Conservation (phyloP, 1,140 invertebrate species). For the Schlechtendalia chinensis region DNA sequence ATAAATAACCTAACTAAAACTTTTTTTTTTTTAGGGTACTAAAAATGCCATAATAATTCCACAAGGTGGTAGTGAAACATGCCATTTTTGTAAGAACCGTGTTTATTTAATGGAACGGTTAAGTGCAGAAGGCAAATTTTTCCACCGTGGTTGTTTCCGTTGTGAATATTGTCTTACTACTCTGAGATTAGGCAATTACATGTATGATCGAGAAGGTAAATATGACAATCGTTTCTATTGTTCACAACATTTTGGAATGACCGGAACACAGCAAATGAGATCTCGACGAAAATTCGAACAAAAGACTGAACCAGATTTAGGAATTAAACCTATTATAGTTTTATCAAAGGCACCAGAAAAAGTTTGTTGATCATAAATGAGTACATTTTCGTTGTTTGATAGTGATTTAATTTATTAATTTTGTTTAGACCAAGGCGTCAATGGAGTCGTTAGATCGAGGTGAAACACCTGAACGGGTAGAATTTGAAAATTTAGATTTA, state of each 20-base stretch:
- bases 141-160: slow-evolving; percentile 81
- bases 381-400: not conserved
- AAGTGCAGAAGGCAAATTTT: slow-evolving; percentile 80
- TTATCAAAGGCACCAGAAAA: slow-evolving; percentile 56
- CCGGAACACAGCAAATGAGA: slow-evolving; percentile 59
- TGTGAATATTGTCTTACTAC: slow-evolving; percentile 72
- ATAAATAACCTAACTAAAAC: too few relatives aligned
- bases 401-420: not conserved
- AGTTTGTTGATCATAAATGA: slow-evolving; percentile 26
- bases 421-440: slow-evolving; percentile 33
- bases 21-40: slow-evolving; percentile 59
- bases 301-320: slow-evolving; percentile 46
- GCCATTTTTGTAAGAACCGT: slow-evolving; percentile 82
- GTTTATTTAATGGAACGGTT: slow-evolving; percentile 87
- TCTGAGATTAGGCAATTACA: slow-evolving; percentile 70
- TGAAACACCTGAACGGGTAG: slow-evolving; percentile 79
- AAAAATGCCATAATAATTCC: slow-evolving; percentile 63
- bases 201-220: slow-evolving; percentile 72
- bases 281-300: slow-evolving; percentile 35
- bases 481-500: slow-evolving; percentile 64
- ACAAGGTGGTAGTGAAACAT: slow-evolving; percentile 72
- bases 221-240: slow-evolving; percentile 76
- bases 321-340: slow-evolving; percentile 49
- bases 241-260: slow-evolving; percentile 72
- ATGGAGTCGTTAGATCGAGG: slow-evolving; percentile 54